Evolutionary conservation across 2,113 vertebrate genomes (phyloP).

Genomic region (Sterna hirundo): DNA sequence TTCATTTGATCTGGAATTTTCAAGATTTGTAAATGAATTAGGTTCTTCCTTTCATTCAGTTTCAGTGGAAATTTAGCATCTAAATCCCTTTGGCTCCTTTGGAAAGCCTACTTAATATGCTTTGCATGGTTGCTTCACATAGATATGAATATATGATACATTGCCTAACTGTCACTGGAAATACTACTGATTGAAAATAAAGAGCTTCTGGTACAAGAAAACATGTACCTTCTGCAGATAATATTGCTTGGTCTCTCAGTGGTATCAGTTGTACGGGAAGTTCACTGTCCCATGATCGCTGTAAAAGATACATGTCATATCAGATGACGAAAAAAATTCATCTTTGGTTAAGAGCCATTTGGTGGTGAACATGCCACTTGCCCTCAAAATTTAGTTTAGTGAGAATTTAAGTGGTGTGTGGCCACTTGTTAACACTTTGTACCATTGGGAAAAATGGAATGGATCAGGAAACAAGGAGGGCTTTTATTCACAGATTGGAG

Average conservation of each 20-base stretch:
- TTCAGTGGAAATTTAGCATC: background rate
- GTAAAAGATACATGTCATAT: background rate
- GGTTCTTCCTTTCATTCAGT: background rate
- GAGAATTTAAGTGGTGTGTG: background rate
- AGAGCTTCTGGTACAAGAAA: background rate
- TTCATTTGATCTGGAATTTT: background rate
- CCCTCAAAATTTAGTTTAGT: background rate
- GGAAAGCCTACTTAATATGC: background rate
- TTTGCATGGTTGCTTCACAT: fast-evolving
- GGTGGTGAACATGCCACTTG: background rate
- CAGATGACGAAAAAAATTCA: background rate
- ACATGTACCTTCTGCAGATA: background rate
- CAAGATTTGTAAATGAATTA: background rate
- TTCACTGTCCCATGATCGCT: background rate
- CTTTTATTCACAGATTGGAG: background rate
- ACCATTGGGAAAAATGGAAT: background rate
- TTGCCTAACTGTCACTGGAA: background rate
- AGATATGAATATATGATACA: background rate
- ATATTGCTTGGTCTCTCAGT: background rate
- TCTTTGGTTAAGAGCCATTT: background rate
- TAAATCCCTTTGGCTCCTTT: background rate
- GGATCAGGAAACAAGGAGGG: background rate
- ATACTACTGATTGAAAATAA: background rate
- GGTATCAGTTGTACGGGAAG: background rate
- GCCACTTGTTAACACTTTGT: background rate